These are phyloP conservation scores for Selene dorsalis DNA, from an alignment of 2,797 vertebrate species.

Conservation along the genomic window DNA sequence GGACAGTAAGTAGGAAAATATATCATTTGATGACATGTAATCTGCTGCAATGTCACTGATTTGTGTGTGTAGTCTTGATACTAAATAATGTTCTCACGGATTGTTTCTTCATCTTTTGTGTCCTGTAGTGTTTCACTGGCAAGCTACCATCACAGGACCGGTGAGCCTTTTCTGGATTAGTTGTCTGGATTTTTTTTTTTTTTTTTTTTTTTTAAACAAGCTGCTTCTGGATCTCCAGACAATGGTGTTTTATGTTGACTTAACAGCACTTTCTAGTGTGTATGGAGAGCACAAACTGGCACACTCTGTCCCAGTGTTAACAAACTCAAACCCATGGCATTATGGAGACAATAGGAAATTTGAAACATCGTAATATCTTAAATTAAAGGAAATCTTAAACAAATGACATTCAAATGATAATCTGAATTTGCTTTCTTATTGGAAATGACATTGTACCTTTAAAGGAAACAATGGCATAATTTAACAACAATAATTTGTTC, in stretches of 20 bases:
- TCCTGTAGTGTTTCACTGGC: constrained; percentile 84
- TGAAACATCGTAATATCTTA: constrained; percentile 17
- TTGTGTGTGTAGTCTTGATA: neutral
- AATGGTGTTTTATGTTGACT: constrained; percentile 78
- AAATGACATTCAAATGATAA: neutral
- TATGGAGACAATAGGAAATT: constrained; percentile 34
- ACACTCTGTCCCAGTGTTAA: constrained; percentile 53
- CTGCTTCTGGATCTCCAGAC: constrained; percentile 76
- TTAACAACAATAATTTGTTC: constrained; percentile 7
- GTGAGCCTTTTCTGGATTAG: constrained; percentile 79
- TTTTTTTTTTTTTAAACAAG: constrained; percentile 31
- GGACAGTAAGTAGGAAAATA: constrained; percentile 76
- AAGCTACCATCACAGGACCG: constrained; percentile 86
- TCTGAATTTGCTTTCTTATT: neutral
- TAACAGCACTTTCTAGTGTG: constrained; percentile 61
- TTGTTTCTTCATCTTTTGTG: constrained; percentile 44
- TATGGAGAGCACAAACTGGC: constrained; percentile 57
- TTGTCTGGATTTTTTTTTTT: constrained; percentile 41
- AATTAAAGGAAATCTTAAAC: neutral
- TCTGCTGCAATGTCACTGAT: neutral
- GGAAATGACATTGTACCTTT: neutral
- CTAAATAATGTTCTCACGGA: neutral
- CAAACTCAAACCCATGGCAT: constrained; percentile 29
- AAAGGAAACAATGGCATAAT: neutral
- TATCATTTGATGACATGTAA: neutral